Evolutionary conservation across 2,113 vertebrate species (phyloP), one percentile per base, ranked within the genome.

Genomic region (Propithecus coquereli): DNA sequence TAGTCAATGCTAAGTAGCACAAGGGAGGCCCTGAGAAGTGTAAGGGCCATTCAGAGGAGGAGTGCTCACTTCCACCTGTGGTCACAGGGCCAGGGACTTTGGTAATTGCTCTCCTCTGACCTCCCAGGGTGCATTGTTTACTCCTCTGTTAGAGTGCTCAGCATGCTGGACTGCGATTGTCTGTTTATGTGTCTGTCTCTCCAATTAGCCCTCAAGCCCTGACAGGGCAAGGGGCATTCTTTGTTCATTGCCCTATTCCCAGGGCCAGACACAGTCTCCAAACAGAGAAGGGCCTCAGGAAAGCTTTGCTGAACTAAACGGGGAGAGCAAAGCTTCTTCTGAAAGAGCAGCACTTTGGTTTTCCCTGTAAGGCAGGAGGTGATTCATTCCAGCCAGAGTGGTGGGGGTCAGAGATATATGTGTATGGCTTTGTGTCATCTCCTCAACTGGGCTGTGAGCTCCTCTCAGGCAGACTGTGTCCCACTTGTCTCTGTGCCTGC

Each of bases 141-240:
- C 25, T 90, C 65, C 88, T 77, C 37, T 27, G 32, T 3, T 50
- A 17, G 22, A 96, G 92, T n/a, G 11, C 94, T 95, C 71, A 18
- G 76, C 82, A 59, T n/a, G 59, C 95, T 7, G 25, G 43, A 32
- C 77, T 54, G 89, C 25, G 63, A 92, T 95, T 93, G 94, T 94
- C 96, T 97, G 94, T 95, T 96, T 96, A 93, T 86, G 57, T 80
- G 94, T 92, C 94, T 95, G 93, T 94, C 82, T 97, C 86, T 97
- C 94, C 96, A 97, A 97, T 95, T 95, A 97, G 94, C 83, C 91
- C 91, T 74, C 13, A 0, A 76, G 45, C 74, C 80, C 89, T 32
- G 40, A 76, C 77, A 96, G 86, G 83, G 77, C 86, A 93, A 93
- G 95, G 83, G 87, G 79, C 89, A 86, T 0, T 47, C 93, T 97